Conservation (phyloP, 2,797 vertebrate species). For the Pogoniulus pusillus region DNA sequence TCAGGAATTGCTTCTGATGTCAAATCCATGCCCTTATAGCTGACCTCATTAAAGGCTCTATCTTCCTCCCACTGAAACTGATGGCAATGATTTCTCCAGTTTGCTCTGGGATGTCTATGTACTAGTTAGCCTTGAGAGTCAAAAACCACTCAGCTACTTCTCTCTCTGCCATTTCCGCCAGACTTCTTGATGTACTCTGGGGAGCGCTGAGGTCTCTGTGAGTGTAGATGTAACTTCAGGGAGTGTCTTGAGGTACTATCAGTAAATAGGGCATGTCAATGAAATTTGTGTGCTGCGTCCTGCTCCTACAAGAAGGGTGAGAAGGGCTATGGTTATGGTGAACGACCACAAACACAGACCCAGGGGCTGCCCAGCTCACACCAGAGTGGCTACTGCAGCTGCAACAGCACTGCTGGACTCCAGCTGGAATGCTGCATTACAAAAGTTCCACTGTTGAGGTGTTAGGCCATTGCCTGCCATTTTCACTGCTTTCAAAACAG, state of each 20-base stretch:
- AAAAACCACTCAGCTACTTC: neutral
- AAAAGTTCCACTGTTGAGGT: neutral
- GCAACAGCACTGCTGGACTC: neutral
- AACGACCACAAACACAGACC: neutral
- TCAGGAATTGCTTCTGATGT: slow-evolving; percentile 31
- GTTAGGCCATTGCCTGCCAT: neutral
- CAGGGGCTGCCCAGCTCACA: neutral
- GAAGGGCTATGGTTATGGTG: neutral
- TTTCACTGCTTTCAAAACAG: neutral
- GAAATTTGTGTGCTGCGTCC: neutral
- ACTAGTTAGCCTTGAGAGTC: neutral
- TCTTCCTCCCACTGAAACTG: neutral
- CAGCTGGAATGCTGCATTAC: neutral
- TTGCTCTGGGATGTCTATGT: neutral
- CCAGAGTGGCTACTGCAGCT: neutral
- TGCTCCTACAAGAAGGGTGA: neutral
- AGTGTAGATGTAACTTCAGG: neutral
- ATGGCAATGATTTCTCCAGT: neutral
- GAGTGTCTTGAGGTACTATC: neutral
- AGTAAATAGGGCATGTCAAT: neutral
- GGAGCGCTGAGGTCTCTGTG: neutral
- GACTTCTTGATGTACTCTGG: neutral
- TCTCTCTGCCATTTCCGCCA: neutral
- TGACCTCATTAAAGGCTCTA: slow-evolving; percentile 37
- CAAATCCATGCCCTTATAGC: neutral